Base-by-base conservation (phyloP, 1,140 invertebrate genomes). In the Argopecten irradians region DNA sequence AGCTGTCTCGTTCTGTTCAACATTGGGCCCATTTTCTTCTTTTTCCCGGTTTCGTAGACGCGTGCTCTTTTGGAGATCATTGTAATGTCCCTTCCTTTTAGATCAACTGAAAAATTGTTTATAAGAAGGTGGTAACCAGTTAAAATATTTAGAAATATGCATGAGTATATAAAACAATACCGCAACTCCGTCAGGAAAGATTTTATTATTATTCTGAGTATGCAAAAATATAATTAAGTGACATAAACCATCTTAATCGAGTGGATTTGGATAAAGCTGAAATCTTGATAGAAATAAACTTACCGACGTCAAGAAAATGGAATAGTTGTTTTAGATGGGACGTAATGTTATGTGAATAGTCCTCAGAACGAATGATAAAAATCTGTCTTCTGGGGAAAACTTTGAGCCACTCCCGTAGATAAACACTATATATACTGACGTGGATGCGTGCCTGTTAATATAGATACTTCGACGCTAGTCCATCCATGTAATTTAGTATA, bases 281-380 rank as follows among this genome's bases (percentile, higher is more conserved):
- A 34, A 39, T 7, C 14, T 3, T 14, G 1, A 82, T 13, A 7
- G 28, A 0, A 28, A 34, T 96, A 88, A 96, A 96, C 94, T 97
- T 96, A 34, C 97, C 97, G 89, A 97, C 96, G 92, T 97, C 97
- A 92, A 96, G 96, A 90, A 96, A 96, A 88, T 93, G 97, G 86
- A 97, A 97, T 0, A 95, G 96, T 94, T 97, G 97, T 92, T 97
- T 96, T 32, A 98, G 95, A 83, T 97, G 97, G 96, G 98, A 98
- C 94, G 98, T 98, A 86, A 98, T 98, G 95, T 97, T 98, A 94
- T 97, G 97, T 97, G 90, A 97, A 96, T 32, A 98, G 96, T 35
- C 98, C 97, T 96, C 98, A 98, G 34, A 98, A 94, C 95, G 98
- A 97, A 84, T 97, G 97, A 94, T 97, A 28, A 91, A 87, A 14